A percentile compares a stretch with the other conserved stretches of the same genome.
Conservation (phyloP, 2,888 invertebrate species). For the Schrankia costaestrigalis region DNA sequence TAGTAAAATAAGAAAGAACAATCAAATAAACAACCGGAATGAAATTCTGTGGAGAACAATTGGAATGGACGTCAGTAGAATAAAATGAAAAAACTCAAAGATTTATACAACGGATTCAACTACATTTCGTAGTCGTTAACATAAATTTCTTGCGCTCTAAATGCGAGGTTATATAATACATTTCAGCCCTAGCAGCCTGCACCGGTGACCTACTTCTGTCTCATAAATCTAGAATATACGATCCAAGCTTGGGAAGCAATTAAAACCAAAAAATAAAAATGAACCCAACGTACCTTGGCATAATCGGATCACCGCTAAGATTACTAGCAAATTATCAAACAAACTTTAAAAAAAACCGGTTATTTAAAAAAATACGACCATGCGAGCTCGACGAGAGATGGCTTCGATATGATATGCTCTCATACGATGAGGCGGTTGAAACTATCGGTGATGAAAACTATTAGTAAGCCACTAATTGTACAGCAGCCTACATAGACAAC, state of each 20-base stretch:
- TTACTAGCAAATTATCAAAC: too few relatives aligned
- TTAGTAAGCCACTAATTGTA: slow-evolving; percentile 77
- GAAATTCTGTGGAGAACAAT: slow-evolving; percentile 21
- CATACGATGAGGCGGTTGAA: slow-evolving; percentile 53
- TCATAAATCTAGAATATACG: slow-evolving; percentile 50
- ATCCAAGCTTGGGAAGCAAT: slow-evolving; percentile 19
- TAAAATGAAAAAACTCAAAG: slow-evolving; percentile 28
- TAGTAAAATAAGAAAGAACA: slow-evolving; percentile 15
- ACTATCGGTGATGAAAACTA: slow-evolving; percentile 77
- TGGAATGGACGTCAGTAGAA: slow-evolving; percentile 14
- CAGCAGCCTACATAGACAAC: slow-evolving; percentile 74
- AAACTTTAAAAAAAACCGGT: too few relatives aligned
- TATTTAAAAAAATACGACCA: slow-evolving; percentile 32
- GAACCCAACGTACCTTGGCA: too few relatives aligned
- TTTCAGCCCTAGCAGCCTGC: slow-evolving; percentile 52
- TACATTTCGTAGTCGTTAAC: slow-evolving; percentile 46
- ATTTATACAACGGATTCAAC: slow-evolving; percentile 37
- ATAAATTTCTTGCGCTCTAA: slow-evolving; percentile 54
- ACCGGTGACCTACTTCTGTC: slow-evolving; percentile 50
- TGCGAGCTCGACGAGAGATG: slow-evolving; percentile 62
- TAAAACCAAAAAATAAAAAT: slow-evolving; percentile 11
- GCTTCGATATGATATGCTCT: slow-evolving; percentile 63
- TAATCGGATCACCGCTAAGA: too few relatives aligned
- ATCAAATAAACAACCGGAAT: slow-evolving; percentile 19
- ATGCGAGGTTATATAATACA: slow-evolving; percentile 41